A percentile compares a stretch with the other conserved stretches of the same genome.
phyloP scores from a whole-genome alignment of 1,140 invertebrate genomes.

The Temnothorax curvispinosus region DNA sequence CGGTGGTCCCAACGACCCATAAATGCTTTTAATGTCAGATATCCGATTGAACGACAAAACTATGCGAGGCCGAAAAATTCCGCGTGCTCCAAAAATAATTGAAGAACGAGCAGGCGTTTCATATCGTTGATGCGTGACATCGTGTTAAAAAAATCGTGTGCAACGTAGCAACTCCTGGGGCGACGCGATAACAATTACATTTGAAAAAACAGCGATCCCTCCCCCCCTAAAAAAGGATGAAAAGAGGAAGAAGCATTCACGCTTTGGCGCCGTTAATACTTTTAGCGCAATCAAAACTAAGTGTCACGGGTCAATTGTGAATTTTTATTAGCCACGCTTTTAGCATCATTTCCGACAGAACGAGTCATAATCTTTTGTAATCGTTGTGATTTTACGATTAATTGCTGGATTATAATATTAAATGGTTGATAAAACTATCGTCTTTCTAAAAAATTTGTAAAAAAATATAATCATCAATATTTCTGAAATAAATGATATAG shows the following conservation, averaged over 20 bases:
- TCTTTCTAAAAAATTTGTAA: neutral
- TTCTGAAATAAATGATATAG: neutral
- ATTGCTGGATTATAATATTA: neutral
- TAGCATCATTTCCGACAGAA: constrained; percentile 13
- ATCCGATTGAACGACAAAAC: constrained; percentile 62
- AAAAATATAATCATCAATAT: neutral
- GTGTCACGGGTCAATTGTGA: constrained; percentile 14
- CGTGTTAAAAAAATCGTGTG: constrained; percentile 49
- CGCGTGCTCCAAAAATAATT: constrained; percentile 60
- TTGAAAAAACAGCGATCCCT: constrained; percentile 25
- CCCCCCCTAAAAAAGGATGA: neutral
- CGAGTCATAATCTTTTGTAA: constrained; percentile 48
- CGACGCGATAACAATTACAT: constrained; percentile 49
- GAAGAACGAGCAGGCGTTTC: constrained; percentile 53
- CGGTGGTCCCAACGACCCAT: constrained; percentile 48
- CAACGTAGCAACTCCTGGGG: constrained; percentile 48
- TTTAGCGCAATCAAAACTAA: constrained; percentile 45
- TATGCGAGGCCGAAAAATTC: constrained; percentile 56
- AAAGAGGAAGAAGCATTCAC: constrained; percentile 29
- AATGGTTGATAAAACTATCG: neutral
- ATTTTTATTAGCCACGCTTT: constrained; percentile 62
- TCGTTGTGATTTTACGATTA: neutral
- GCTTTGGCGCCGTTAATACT: constrained; percentile 42
- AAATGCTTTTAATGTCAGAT: constrained; percentile 63
- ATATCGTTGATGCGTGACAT: constrained; percentile 57